Base-by-base conservation (phyloP, 64 coral and sea anemone genomes). In the Porites australiensis region DNA sequence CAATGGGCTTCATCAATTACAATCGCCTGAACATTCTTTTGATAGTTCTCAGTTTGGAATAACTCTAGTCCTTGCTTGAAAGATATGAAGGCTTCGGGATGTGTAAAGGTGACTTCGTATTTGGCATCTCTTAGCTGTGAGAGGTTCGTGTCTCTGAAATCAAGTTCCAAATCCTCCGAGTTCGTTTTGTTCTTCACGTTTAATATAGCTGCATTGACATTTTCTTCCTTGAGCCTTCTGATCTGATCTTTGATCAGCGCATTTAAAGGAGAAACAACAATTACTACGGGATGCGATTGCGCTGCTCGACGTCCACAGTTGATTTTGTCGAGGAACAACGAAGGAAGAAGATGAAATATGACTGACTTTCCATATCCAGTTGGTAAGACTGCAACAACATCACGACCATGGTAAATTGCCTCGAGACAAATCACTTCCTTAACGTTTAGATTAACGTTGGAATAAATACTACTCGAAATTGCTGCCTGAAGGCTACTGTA, bases 171-270 rank as follows among this genome's bases (percentile, higher is more conserved):
- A 72, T 72, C 23, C 11, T 27, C 4, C 2, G 70, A 72, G 6
- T 72, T 12, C 5, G 8, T 43, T 43, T 43, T 72, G 7, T 13
- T 43, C 11, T 13, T 72, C 5, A 8, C 23, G 13, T 27, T 72
- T 44, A 72, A 13, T 0, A 11, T 6, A 3, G 70, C 13, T 37
- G 6, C 23, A 12, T 23, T 72, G 6, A 27, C 21, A 43, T 11
- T 72, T 6, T 7, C 70, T 44, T 72, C 70, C 9, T 8, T 43
- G 23, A 4, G 43, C 13, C 70, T 72, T 72, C 70, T 72, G 7
- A 72, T 72, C 27, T 72, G 70, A 13, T 72, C 70, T 72, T 88
- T 22, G 70, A 88, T 88, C 3, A 88, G 72, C 51, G 86, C 21
- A 74, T 15, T 46, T 11, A 88, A 27, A 1, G 86, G 86, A 6